A percentile compares a stretch with the other conserved stretches of the same genome.
phyloP scores from a whole-genome alignment of 2,113 vertebrate species.

The Talpa occidentalis region DNA sequence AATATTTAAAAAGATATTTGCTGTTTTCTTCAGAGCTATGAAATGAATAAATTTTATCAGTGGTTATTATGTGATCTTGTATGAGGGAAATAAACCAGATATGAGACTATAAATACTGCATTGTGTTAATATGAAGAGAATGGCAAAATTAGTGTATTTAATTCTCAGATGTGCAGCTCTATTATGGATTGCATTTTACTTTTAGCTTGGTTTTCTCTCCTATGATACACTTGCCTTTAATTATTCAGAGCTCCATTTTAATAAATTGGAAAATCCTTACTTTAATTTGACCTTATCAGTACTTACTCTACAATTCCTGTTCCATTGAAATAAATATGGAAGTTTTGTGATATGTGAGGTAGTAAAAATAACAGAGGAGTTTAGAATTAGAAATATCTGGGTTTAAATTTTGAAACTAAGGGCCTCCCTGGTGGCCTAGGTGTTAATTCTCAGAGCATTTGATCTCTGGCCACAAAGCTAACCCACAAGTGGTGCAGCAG shows the following conservation, averaged over 20 bases:
- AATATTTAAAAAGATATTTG: constrained; percentile 8
- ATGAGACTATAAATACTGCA: constrained; percentile 12
- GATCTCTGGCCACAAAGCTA: too few species aligned
- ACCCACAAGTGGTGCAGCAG: too few species aligned
- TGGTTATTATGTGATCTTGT: constrained; percentile 20
- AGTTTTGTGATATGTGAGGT: not conserved
- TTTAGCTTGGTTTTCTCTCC: not conserved
- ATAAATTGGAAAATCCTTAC: not conserved
- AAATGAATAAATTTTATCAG: not conserved
- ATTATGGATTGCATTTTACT: not conserved
- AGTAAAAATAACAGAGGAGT: not conserved
- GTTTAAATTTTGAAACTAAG: not conserved
- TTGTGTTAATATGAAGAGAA: constrained; percentile 12
- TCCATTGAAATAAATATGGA: not conserved
- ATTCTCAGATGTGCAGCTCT: not conserved
- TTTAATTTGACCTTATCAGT: not conserved
- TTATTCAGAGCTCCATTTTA: not conserved
- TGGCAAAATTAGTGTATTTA: constrained; percentile 41
- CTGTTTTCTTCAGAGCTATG: constrained; percentile 7
- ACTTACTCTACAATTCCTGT: not conserved
- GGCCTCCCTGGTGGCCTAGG: too few species aligned
- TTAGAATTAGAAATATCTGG: not conserved
- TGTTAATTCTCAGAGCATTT: too few species aligned
- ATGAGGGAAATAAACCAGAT: not conserved
- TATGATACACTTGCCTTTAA: constrained; percentile 12